These are phyloP conservation scores for Drosophila hamatofila DNA, from an alignment of 2,888 invertebrate genomes.

Conservation along the genomic window DNA sequence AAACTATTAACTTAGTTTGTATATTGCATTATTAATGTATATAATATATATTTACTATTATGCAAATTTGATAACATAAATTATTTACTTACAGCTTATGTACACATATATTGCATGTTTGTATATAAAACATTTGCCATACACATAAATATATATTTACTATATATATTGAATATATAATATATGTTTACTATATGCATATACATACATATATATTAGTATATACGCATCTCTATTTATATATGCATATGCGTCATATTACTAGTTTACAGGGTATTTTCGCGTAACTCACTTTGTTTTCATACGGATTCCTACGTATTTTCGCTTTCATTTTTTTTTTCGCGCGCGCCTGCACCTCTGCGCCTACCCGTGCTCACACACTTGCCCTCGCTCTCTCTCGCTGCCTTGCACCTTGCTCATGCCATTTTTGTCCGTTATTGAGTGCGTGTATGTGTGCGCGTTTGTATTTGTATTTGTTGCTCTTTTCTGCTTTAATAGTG, in stretches of 20 bases:
- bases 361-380: not conserved
- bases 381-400: not conserved
- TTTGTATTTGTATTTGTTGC: slow-evolving; percentile 31
- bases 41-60: no score
- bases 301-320: slow-evolving; percentile 72
- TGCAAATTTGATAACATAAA: no score
- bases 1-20: not conserved
- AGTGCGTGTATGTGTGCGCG: slow-evolving; percentile 6
- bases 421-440: slow-evolving; percentile 55
- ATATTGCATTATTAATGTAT: no score
- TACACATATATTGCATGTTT: no score
- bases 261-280: not conserved
- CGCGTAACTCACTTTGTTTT: slow-evolving; percentile 1
- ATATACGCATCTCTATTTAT: no score
- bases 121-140: no score
- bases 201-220: not conserved
- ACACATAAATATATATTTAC: no score
- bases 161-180: not conserved
- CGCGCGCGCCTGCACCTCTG: slow-evolving; percentile 16
- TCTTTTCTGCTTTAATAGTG: slow-evolving; percentile 68
- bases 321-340: slow-evolving; percentile 69
- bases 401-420: slow-evolving; percentile 40
- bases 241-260: not conserved
- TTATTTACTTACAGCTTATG: no score
- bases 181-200: fast-evolving